Evolutionary conservation across 1,140 invertebrate genomes (phyloP), one percentile per base, ranked within the genome.

Genomic region (Mylabris phalerata): DNA sequence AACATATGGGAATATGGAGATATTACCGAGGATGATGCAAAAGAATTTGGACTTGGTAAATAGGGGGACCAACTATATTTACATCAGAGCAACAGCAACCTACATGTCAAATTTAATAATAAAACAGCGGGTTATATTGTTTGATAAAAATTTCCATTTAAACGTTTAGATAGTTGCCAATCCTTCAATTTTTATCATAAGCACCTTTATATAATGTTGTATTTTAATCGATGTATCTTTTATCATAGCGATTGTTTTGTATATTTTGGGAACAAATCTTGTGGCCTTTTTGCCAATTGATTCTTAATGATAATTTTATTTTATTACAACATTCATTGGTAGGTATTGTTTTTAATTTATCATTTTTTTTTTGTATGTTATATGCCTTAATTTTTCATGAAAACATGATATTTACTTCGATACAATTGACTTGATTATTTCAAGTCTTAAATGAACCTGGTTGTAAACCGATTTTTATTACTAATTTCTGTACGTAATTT

Each of bases 1-100:
- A 91, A 89, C 71, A 87, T 98, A 61, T 98, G 95, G 95, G 84
- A 89, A 66, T 98, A 98, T 73, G 95, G 95, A 11, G 95, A 98
- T 73, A 92, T 97, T 71, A 92, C 89, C 54, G 93, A 93, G 64
- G 95, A 98, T 68, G 93, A 98, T 76, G 90, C 91, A n/a, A 85
- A 86, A 61, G 92, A 95, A 75, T 93, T 93, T 77, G 89, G 88
- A 40, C 58, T 69, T n/a, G 64, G 67, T 40, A 66, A 64, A 55
- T 70, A 64, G 40, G 41, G 52, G 52, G 52, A 55, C 52, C 52
- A 55, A 11, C 11, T 55, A 32, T 7, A 32, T 19, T 19, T 19
- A 7, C 39, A 48, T 55, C 52, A 55, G 52, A 55, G 52, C 52
- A 40, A 55, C 52, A 55, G 32, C 39, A 55, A 55, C 52, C 52